Base-by-base conservation (phyloP, 2,888 invertebrate species). In the Euproctis similis region DNA sequence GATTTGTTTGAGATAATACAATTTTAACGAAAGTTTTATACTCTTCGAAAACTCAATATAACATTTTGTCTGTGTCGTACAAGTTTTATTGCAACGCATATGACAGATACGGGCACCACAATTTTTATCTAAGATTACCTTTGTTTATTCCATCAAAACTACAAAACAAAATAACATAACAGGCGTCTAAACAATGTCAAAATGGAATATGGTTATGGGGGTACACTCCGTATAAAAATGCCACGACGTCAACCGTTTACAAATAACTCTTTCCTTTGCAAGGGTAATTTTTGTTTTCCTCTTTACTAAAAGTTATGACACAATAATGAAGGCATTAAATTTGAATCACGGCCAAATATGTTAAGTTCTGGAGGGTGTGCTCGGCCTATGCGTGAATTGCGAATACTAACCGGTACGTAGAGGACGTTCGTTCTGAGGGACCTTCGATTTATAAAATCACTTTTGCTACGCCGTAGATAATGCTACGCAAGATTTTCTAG, bases 301-400 rank as follows among this genome's bases (percentile, higher is more conserved):
- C 63, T 75, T 72, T 64, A 63, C 65, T 46, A 53, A 71, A 77
- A 77, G 67, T 76, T 78, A 75, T 74, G 72, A 72, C 74, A 74
- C 66, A 75, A 76, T 72, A 76, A 71, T 73, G 72, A 72, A 76
- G 73, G 74, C 68, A 80, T 76, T 76, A 71, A 74, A 77, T 78
- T 82, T 81, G 73, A 81, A 77, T 69, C 65, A 63, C 57, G 51
- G 76, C 74, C 77, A 81, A 80, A 77, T 76, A 74, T 76, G 73
- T 73, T 74, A 72, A 71, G 62, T 70, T 71, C 46, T 66, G 53
- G 49, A 62, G 60, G 59, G 67, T 66, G 71, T 68, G 61, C 57
- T 57, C 62, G 58, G 57, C 51, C 14, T 14, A 56, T 37, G 58
- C 54, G 59, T 64, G 63, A 58, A 42, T 50, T 52, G 63, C 61